Percentiles rank a stretch among this genome's conserved stretches.
phyloP scores from a whole-genome alignment of 2,888 invertebrate species.

The Drosophila planitibia region DNA sequence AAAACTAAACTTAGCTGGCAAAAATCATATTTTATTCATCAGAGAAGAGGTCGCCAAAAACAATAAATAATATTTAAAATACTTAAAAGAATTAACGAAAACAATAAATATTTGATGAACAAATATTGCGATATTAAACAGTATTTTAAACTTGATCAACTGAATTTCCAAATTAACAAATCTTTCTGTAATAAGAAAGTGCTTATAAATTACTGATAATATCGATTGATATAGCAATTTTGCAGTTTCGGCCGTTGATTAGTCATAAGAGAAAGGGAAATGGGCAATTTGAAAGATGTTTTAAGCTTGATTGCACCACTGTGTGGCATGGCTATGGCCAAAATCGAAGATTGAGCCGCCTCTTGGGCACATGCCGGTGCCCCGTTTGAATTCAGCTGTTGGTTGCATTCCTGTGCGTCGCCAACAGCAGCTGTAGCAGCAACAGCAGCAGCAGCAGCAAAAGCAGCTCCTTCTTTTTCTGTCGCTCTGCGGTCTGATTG shows the following conservation, averaged over 20 bases:
- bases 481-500: constrained; percentile 61
- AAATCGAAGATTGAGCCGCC: constrained; percentile 19
- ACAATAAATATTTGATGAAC: neutral
- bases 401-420: constrained; percentile 69
- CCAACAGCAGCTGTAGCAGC: constrained; percentile 31
- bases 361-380: constrained; percentile 58
- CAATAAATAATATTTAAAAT: neutral
- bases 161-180: neutral
- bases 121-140: neutral
- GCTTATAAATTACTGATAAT: no score
- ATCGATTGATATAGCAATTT: neutral
- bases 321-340: constrained; percentile 18
- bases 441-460: neutral
- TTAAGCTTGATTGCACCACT: constrained; percentile 20
- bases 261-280: constrained; percentile 5
- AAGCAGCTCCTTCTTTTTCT: constrained; percentile 28
- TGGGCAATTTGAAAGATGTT: neutral
- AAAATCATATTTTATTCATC: neutral
- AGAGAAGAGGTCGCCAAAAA: neutral
- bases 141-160: neutral
- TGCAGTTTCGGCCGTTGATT: neutral
- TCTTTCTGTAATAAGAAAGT: neutral
- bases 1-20: neutral
- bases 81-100: neutral
- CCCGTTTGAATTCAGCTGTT: constrained; percentile 30